phyloP scores from a whole-genome alignment of 2,113 vertebrate species.

The Xiphophorus couchianus region DNA sequence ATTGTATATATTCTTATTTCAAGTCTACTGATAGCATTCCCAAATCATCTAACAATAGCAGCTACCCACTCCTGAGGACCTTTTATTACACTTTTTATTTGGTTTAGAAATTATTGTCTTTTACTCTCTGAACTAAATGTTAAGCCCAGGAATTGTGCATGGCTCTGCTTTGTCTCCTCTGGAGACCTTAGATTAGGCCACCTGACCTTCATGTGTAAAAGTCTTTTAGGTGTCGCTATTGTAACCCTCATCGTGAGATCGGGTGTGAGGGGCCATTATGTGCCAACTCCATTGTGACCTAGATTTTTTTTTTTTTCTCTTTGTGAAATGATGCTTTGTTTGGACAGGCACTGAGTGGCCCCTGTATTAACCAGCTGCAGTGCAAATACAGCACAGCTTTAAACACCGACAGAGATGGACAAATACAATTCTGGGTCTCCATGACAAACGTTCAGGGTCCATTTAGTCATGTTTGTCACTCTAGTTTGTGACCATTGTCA shows the following conservation, averaged over 20 bases:
- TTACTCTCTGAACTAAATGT: no score
- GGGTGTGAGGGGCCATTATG: conserved; percentile 59
- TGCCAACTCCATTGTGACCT: conserved; percentile 71
- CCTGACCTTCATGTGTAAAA: background rate
- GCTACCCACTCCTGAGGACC: background rate
- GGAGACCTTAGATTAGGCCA: background rate
- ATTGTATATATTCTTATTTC: background rate
- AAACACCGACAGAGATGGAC: conserved; percentile 26
- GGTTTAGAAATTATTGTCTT: no score
- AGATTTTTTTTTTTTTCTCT: conserved; percentile 66
- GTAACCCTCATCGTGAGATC: conserved; percentile 12
- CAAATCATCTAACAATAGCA: background rate
- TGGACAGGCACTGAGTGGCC: conserved; percentile 61
- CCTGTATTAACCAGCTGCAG: conserved; percentile 56
- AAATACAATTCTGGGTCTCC: conserved; percentile 8
- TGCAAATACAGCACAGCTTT: conserved; percentile 59
- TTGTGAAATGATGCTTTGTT: conserved; percentile 67
- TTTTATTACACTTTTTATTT: background rate
- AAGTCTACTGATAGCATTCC: background rate
- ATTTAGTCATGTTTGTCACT: background rate
- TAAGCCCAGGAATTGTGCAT: no score
- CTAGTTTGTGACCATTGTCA: background rate
- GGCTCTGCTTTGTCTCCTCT: background rate
- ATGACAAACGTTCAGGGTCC: background rate
- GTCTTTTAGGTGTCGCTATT: conserved; percentile 3